Conservation (phyloP, 2,888 invertebrate species). For the Cryptus viduatorius region DNA sequence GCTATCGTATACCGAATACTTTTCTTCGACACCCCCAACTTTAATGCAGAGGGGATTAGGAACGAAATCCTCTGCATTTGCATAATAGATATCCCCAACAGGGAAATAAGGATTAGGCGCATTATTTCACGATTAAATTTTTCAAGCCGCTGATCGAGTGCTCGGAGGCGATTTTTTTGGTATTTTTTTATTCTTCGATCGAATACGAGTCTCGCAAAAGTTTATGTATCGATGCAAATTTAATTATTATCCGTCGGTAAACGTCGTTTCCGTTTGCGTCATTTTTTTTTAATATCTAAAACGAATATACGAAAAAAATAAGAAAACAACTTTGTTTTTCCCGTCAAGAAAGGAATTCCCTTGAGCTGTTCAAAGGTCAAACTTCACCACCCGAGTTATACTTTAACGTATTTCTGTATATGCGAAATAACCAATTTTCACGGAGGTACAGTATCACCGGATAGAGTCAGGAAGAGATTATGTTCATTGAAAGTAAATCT, state of each 20-base stretch:
- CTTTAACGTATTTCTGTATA: too few relatives aligned
- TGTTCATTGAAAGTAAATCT: too few relatives aligned
- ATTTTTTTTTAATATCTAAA: not conserved
- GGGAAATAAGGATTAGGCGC: not conserved
- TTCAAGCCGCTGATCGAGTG: conserved; percentile 5
- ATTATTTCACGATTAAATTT: conserved; percentile 19
- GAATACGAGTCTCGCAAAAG: not conserved
- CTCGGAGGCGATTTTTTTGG: not conserved
- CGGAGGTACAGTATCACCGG: too few relatives aligned
- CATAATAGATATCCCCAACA: not conserved
- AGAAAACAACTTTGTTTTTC: not conserved
- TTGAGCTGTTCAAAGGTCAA: not conserved
- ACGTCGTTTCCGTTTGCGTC: not conserved
- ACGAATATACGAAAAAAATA: not conserved
- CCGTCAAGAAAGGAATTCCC: not conserved
- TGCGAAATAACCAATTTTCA: too few relatives aligned
- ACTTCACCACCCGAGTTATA: not conserved
- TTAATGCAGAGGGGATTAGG: too few relatives aligned
- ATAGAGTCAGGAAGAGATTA: too few relatives aligned
- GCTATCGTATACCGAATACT: not conserved
- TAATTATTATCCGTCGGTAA: not conserved
- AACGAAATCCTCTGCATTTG: not conserved
- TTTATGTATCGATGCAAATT: not conserved
- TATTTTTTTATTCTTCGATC: not conserved
- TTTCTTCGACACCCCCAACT: not conserved